These are phyloP conservation scores for Polia nebulosa DNA, from an alignment of 2,888 invertebrate genomes.

Conservation along the genomic window DNA sequence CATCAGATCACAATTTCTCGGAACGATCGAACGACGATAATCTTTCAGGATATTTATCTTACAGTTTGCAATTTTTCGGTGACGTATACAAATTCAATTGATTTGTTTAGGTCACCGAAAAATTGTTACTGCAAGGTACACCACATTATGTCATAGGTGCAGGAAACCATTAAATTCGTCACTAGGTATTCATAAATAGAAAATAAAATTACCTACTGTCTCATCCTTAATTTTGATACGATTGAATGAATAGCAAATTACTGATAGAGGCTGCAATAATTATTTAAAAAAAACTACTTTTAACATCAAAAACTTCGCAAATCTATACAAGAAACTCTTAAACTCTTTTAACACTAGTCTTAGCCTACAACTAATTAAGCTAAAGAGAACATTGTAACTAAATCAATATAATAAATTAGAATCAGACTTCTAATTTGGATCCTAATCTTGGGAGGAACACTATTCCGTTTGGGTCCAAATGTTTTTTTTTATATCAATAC, in stretches of 20 bases:
- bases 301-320: constrained; percentile 54
- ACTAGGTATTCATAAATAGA: constrained; percentile 20
- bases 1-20: too few relatives aligned
- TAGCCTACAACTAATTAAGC: constrained; percentile 75
- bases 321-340: constrained; percentile 71
- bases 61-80: too few relatives aligned
- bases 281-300: constrained; percentile 23
- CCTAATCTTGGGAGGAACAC: constrained; percentile 82
- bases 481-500: constrained; percentile 73
- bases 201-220: constrained; percentile 10
- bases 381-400: constrained; percentile 74
- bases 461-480: constrained; percentile 76
- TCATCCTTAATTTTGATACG: constrained; percentile 38
- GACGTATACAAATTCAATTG: constrained; percentile 73
- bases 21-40: too few relatives aligned
- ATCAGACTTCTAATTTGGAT: constrained; percentile 90
- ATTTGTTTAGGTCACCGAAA: too few relatives aligned
- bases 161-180: constrained; percentile 32
- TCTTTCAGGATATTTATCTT: too few relatives aligned
- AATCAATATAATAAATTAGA: constrained; percentile 85
- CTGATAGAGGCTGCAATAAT: constrained; percentile 32
- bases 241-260: constrained; percentile 27
- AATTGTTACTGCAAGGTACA: constrained; percentile 37
- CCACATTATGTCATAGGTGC: constrained; percentile 35
- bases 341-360: constrained; percentile 73